Conservation (phyloP, 2,888 invertebrate species). For the Microdon myrmicae region DNA sequence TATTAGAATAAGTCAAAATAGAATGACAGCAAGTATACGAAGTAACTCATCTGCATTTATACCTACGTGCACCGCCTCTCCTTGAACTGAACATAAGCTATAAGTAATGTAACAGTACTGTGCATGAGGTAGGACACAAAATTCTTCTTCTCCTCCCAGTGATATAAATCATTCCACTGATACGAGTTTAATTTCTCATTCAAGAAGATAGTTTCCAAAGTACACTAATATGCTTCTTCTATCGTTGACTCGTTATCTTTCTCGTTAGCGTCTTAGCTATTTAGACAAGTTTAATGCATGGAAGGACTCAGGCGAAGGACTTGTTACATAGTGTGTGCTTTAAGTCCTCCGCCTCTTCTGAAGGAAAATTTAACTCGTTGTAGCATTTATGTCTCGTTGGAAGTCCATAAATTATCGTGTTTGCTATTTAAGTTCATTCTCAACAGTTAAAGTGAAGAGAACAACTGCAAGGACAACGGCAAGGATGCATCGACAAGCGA, state of each 20-base stretch:
- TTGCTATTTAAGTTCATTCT: too few species aligned
- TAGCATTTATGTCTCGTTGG: background rate
- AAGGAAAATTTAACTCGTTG: background rate
- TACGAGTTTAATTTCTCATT: conserved; percentile 45
- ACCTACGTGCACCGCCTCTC: too few species aligned
- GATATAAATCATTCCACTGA: conserved; percentile 44
- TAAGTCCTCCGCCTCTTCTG: background rate
- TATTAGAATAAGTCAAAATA: too few species aligned
- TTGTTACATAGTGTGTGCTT: background rate
- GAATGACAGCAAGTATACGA: too few species aligned
- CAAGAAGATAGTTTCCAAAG: conserved; percentile 46
- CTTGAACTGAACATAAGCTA: too few species aligned
- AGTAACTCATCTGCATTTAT: too few species aligned
- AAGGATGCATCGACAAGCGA: conserved; percentile 1
- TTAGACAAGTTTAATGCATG: conserved; percentile 22
- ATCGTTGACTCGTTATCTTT: conserved; percentile 23
- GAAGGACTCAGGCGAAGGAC: conserved; percentile 5
- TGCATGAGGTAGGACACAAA: too few species aligned
- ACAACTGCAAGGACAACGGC: too few species aligned
- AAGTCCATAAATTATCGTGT: background rate
- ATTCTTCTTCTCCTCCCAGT: too few species aligned
- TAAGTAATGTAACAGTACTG: too few species aligned
- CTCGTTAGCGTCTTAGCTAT: background rate
- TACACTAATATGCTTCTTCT: conserved; percentile 18
- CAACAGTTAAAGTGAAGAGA: background rate